phyloP scores from a whole-genome alignment of 2,888 invertebrate species.

The Pyrgus malvae region DNA sequence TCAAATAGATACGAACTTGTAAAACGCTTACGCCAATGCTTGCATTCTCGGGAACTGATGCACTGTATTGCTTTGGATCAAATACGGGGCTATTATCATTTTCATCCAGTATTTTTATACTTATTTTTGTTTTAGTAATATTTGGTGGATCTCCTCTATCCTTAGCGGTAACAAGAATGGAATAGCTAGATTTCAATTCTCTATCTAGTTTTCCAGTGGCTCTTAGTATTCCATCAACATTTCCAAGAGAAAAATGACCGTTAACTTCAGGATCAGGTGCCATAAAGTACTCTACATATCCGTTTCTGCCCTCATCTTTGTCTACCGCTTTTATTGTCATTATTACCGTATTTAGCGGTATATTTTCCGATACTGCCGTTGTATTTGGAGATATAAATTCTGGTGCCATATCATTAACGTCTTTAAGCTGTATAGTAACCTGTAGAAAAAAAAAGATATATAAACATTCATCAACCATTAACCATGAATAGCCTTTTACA shows the following conservation, averaged over 20 bases:
- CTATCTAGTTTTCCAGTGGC: constrained; percentile 94
- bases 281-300: constrained; percentile 93
- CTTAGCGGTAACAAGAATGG: constrained; percentile 89
- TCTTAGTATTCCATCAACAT: constrained; percentile 92
- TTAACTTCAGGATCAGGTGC: constrained; percentile 84
- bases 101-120: constrained; percentile 90
- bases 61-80: constrained; percentile 94
- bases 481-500: too few relatives aligned
- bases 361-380: constrained; percentile 92
- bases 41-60: constrained; percentile 95
- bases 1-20: constrained; percentile 80
- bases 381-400: constrained; percentile 91
- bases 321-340: constrained; percentile 95
- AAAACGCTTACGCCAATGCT: constrained; percentile 95
- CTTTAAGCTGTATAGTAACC: constrained; percentile 93
- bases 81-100: constrained; percentile 95
- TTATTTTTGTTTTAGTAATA: constrained; percentile 85
- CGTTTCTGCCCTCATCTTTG: constrained; percentile 94
- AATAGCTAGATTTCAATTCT: constrained; percentile 88
- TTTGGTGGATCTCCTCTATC: constrained; percentile 94
- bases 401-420: constrained; percentile 96
- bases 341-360: constrained; percentile 91
- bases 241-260: constrained; percentile 89
- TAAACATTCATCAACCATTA: too few relatives aligned
- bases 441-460: constrained; percentile 53